phyloP scores from a whole-genome alignment of 2,113 vertebrate genomes.

The Brachionichthys hirsutus region DNA sequence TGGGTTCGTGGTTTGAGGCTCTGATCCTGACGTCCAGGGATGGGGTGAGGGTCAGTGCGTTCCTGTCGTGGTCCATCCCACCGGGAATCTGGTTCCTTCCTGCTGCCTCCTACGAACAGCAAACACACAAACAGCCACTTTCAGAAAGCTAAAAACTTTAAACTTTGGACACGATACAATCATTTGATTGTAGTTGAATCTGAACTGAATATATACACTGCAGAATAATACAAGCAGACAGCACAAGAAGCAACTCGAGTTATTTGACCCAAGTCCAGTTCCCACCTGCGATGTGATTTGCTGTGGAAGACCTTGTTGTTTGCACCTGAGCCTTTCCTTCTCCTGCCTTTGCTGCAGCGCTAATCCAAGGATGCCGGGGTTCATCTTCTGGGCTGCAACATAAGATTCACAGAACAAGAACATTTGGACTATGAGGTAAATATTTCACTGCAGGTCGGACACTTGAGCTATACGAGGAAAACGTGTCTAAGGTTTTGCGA shows the following conservation, averaged over 20 bases:
- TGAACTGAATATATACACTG: neutral
- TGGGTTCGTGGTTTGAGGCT: slow-evolving; percentile 89
- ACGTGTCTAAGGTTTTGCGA: slow-evolving; percentile 42
- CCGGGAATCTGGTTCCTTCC: slow-evolving; percentile 87
- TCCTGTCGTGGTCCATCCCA: slow-evolving; percentile 88
- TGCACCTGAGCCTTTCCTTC: slow-evolving; percentile 87
- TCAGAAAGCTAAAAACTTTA: slow-evolving; percentile 15
- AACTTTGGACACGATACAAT: neutral
- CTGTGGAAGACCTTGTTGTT: slow-evolving; percentile 88
- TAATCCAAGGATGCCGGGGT: slow-evolving; percentile 81
- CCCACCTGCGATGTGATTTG: slow-evolving; percentile 88
- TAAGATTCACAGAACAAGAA: slow-evolving; percentile 23
- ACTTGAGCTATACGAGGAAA: slow-evolving; percentile 24
- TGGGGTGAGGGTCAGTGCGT: slow-evolving; percentile 83
- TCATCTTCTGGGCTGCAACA: slow-evolving; percentile 82
- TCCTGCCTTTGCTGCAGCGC: slow-evolving; percentile 91
- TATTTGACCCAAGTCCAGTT: slow-evolving; percentile 20
- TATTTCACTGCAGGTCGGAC: neutral
- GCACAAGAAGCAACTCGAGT: neutral
- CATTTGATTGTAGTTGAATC: neutral
- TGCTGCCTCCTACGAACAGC: slow-evolving; percentile 85
- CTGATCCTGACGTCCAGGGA: slow-evolving; percentile 90
- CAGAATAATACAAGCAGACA: neutral
- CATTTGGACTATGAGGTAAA: slow-evolving; percentile 13
- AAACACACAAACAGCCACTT: slow-evolving; percentile 19